Evolutionary conservation across 2,113 vertebrate genomes (phyloP).

Genomic region (Corynorhinus townsendii): DNA sequence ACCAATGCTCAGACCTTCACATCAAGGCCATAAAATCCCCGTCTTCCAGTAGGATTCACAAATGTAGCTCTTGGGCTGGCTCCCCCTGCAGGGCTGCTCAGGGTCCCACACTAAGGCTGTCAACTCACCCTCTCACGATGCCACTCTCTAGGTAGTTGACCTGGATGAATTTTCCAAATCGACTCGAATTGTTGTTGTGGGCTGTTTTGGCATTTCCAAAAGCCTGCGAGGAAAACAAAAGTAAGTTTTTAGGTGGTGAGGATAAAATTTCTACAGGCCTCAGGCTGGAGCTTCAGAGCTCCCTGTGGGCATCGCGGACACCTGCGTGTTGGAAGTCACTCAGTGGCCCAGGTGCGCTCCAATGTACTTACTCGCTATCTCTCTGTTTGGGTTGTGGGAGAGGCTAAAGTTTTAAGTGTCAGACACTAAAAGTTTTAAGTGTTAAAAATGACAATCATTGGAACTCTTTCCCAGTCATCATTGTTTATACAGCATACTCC

Average conservation of each 20-base stretch:
- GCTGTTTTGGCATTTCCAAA: slow-evolving; percentile 96
- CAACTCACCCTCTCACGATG: slow-evolving; percentile 91
- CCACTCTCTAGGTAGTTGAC: slow-evolving; percentile 96
- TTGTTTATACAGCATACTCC: not conserved
- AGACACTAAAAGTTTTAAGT: no score
- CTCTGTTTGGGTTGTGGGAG: not conserved
- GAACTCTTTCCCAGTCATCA: not conserved
- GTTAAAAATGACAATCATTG: rapidly evolving
- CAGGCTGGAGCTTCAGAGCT: rapidly evolving
- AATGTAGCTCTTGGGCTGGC: not conserved
- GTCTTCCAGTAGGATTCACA: not conserved
- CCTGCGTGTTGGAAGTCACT: rapidly evolving
- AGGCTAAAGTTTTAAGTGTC: not conserved
- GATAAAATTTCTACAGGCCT: not conserved
- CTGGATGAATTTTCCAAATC: slow-evolving; percentile 98
- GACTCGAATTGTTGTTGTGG: slow-evolving; percentile 96
- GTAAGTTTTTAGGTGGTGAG: not conserved
- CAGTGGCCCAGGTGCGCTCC: rapidly evolving
- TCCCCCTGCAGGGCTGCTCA: not conserved
- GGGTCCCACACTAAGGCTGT: no score
- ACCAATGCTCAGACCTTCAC: not conserved
- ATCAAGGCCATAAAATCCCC: not conserved
- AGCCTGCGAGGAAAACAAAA: slow-evolving; percentile 78
- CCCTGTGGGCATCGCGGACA: not conserved
- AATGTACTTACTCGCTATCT: not conserved